These are phyloP conservation scores for Diplolepis rosae DNA, from an alignment of 2,888 invertebrate genomes.

Conservation along the genomic window DNA sequence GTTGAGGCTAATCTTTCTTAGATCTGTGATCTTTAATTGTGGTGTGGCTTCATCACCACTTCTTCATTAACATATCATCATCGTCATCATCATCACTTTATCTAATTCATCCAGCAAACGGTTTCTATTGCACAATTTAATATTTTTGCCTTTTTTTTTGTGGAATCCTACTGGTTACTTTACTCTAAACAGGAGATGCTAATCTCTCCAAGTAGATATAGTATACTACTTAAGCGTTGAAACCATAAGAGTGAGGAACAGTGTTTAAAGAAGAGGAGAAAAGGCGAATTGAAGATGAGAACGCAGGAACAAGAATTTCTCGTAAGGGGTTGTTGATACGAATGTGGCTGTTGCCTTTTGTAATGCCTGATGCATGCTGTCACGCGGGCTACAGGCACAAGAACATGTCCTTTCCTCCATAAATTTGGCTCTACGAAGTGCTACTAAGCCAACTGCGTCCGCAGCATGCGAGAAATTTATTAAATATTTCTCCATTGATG, in stretches of 20 bases:
- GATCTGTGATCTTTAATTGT: no score
- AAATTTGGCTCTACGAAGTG: not conserved
- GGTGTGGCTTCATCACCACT: no score
- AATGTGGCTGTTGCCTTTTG: slow-evolving; percentile 47
- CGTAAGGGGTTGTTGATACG: slow-evolving; percentile 54
- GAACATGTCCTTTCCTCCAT: slow-evolving; percentile 40
- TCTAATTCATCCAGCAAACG: not conserved
- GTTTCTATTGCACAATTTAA: not conserved
- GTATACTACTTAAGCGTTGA: slow-evolving; percentile 37
- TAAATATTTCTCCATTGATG: slow-evolving; percentile 63
- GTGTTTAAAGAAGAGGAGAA: not conserved
- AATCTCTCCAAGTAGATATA: slow-evolving; percentile 17
- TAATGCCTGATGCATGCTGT: slow-evolving; percentile 44
- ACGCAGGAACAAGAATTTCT: slow-evolving; percentile 22
- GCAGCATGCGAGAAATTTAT: slow-evolving; percentile 59
- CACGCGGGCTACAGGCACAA: slow-evolving; percentile 38
- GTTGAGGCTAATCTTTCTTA: no score
- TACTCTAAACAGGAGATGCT: slow-evolving; percentile 16
- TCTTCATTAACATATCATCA: no score
- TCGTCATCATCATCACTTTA: not conserved
- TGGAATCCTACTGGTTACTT: not conserved
- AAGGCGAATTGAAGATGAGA: slow-evolving; percentile 35
- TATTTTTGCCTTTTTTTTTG: no score
- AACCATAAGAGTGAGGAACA: slow-evolving; percentile 34
- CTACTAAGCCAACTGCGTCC: slow-evolving; percentile 8